phyloP scores from a whole-genome alignment of 2,888 invertebrate genomes.

The Calephelis perditalis region DNA sequence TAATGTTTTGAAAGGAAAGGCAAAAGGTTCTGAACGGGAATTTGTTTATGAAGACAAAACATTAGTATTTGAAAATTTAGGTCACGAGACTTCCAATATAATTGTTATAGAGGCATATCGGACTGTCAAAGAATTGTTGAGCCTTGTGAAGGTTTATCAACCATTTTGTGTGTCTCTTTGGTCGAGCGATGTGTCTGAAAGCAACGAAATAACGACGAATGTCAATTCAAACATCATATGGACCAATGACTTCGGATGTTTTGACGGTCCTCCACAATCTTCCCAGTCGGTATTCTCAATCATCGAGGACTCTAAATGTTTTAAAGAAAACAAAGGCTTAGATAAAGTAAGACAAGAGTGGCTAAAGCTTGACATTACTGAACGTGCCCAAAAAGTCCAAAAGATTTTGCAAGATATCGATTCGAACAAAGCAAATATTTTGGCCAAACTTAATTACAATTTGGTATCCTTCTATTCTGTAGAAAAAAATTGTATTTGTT shows the following conservation, averaged over 20 bases:
- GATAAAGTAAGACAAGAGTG: background rate
- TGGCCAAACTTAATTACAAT: background rate
- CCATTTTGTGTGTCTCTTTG: constrained; percentile 44
- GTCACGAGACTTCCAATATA: constrained; percentile 21
- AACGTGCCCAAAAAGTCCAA: background rate
- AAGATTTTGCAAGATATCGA: background rate
- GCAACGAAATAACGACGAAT: constrained; percentile 44
- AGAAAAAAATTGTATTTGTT: constrained; percentile 16
- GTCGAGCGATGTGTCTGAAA: constrained; percentile 42
- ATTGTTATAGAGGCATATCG: constrained; percentile 46
- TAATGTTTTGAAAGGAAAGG: constrained; percentile 38
- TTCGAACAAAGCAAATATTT: background rate
- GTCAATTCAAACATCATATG: constrained; percentile 37
- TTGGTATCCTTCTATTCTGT: background rate
- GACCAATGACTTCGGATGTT: constrained; percentile 45
- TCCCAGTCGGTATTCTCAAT: constrained; percentile 25
- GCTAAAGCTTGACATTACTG: background rate
- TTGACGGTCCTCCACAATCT: constrained; percentile 38
- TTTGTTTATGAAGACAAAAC: constrained; percentile 27
- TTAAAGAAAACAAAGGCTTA: background rate
- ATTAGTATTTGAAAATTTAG: constrained; percentile 26
- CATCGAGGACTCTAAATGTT: background rate
- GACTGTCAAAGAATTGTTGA: constrained; percentile 47
- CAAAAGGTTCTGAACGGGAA: constrained; percentile 5
- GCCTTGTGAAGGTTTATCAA: constrained; percentile 32